Evolutionary conservation across 2,888 invertebrate species (phyloP).

Genomic region (Macroteleia sp.): DNA sequence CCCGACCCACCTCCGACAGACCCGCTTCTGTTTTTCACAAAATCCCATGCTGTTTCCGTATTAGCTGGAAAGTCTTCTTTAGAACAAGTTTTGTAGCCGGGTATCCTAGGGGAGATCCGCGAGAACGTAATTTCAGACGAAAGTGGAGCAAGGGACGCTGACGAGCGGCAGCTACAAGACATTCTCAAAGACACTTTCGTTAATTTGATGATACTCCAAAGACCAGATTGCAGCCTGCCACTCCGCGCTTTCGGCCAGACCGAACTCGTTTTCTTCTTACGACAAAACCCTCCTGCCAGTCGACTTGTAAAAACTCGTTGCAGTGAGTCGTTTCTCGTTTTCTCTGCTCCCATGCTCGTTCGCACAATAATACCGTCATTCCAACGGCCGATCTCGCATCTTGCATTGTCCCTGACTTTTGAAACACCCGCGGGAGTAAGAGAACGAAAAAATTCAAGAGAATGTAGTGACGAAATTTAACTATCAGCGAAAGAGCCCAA

Average conservation of each 20-base stretch:
- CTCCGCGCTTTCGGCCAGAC: conserved; percentile 74
- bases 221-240: conserved; percentile 81
- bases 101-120: conserved; percentile 75
- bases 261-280: conserved; percentile 66
- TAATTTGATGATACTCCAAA: conserved; percentile 84
- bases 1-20: not conserved
- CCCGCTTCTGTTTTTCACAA: conserved; percentile 39
- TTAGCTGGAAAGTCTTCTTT: conserved; percentile 59
- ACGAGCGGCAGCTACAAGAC: conserved; percentile 77
- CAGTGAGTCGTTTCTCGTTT: conserved; percentile 41
- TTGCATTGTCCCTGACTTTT: conserved; percentile 31
- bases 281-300: conserved; percentile 37
- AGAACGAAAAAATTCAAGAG: not conserved
- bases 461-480: conserved; percentile 7
- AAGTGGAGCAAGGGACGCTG: conserved; percentile 69
- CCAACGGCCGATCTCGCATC: conserved; percentile 44
- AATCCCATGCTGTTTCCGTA: conserved; percentile 49
- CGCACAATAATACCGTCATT: conserved; percentile 46
- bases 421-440: conserved; percentile 18
- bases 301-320: conserved; percentile 53
- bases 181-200: conserved; percentile 82
- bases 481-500: not conserved
- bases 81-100: conserved; percentile 75
- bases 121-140: conserved; percentile 78
- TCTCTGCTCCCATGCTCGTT: conserved; percentile 35